Evolutionary conservation across 2,113 vertebrate species (phyloP).

Genomic region (Paramisgurnus dabryanus): DNA sequence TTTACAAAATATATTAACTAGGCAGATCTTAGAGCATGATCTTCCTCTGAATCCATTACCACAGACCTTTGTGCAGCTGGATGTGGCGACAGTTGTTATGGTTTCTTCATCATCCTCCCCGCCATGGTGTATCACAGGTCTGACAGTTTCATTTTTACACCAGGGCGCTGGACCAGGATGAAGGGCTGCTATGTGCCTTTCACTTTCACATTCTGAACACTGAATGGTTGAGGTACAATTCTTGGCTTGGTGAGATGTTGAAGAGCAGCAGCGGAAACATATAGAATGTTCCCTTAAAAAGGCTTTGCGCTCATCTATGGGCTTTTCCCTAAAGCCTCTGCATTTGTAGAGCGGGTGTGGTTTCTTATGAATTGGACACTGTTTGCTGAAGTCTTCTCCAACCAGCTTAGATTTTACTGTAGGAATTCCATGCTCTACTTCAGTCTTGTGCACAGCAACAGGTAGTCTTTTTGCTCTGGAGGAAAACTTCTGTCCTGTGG

Average conservation of each 20-base stretch:
- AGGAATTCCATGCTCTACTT: not conserved
- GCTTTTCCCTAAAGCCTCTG: not conserved
- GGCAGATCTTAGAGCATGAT: not conserved
- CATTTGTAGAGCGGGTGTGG: not conserved
- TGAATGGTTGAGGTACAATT: not conserved
- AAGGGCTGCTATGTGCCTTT: not conserved
- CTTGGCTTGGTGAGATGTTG: not conserved
- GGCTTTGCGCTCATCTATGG: not conserved
- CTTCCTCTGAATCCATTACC: conserved; percentile 5
- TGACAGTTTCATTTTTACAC: not conserved
- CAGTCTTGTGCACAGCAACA: conserved; percentile 16
- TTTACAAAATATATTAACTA: not conserved
- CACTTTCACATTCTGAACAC: not conserved
- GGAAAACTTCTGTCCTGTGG: not conserved
- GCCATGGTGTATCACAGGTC: not conserved
- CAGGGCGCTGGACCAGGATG: not conserved
- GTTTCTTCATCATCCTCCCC: not conserved
- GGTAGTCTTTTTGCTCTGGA: not conserved
- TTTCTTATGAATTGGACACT: not conserved
- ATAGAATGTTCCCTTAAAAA: not conserved
- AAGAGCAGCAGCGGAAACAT: not conserved
- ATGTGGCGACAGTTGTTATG: not conserved
- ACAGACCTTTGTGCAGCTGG: not conserved
- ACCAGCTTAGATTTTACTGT: not conserved
- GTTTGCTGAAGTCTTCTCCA: not conserved